phyloP scores from a whole-genome alignment of 2,888 invertebrate genomes.

The Eupithecia inturbata region DNA sequence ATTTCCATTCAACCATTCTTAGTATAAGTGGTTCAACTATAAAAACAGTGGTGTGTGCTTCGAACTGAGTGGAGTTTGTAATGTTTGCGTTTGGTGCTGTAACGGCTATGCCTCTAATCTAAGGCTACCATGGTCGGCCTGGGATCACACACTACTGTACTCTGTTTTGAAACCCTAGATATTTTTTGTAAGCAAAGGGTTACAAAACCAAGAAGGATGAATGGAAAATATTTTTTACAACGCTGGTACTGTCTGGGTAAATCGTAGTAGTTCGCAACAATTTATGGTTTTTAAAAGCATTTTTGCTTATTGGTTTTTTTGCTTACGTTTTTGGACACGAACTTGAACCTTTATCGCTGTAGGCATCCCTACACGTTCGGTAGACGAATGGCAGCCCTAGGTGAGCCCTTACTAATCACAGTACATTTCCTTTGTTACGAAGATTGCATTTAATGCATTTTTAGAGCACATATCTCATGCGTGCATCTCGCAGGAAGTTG shows the following conservation, averaged over 20 bases:
- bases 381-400: neutral
- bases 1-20: too few relatives aligned
- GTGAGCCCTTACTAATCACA: neutral
- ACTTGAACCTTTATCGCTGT: neutral
- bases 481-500: slow-evolving; percentile 72
- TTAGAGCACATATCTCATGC: slow-evolving; percentile 63
- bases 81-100: neutral
- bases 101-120: neutral
- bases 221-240: too few relatives aligned
- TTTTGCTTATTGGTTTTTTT: too few relatives aligned
- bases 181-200: too few relatives aligned
- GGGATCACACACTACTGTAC: neutral
- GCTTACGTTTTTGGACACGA: neutral
- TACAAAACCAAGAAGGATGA: too few relatives aligned
- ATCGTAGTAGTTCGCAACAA: neutral
- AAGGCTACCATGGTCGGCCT: neutral
- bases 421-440: slow-evolving; percentile 6
- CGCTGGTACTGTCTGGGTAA: neutral
- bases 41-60: too few relatives aligned
- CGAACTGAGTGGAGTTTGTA: too few relatives aligned
- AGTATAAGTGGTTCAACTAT: neutral
- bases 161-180: too few relatives aligned
- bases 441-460: slow-evolving; percentile 50
- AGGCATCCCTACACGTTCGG: neutral
- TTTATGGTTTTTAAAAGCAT: neutral